Evolutionary conservation across 1,140 invertebrate species (phyloP).

Genomic region (Drosophila elegans): DNA sequence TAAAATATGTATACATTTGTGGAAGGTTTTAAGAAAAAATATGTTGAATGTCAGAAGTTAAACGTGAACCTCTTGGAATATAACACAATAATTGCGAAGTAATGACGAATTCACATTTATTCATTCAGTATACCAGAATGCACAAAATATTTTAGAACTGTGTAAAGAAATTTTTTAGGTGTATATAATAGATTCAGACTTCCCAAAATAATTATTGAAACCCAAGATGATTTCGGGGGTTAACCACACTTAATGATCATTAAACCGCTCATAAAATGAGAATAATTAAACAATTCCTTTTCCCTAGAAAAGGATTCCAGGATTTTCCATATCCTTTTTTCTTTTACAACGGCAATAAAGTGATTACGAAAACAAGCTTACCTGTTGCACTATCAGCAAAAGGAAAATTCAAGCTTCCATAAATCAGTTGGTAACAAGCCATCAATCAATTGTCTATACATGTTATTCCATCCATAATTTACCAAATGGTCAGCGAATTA

Average conservation of each 20-base stretch:
- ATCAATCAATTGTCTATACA: slow-evolving; percentile 28
- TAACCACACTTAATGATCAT: slow-evolving; percentile 9
- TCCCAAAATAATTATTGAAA: background rate
- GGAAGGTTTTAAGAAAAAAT: too few relatives aligned
- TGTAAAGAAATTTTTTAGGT: slow-evolving; percentile 1
- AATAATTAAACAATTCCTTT: slow-evolving; percentile 1
- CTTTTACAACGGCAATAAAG: slow-evolving; percentile 21
- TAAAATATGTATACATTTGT: background rate
- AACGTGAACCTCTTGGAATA: too few relatives aligned
- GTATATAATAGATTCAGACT: background rate
- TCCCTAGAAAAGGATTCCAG: background rate
- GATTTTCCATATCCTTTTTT: slow-evolving; percentile 12
- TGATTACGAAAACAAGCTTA: slow-evolving; percentile 21
- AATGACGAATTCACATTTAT: too few relatives aligned
- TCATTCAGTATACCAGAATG: too few relatives aligned
- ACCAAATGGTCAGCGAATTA: slow-evolving; percentile 7
- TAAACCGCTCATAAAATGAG: slow-evolving; percentile 13
- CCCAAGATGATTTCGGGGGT: background rate
- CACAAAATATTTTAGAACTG: background rate
- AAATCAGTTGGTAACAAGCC: slow-evolving; percentile 16
- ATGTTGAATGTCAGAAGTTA: too few relatives aligned
- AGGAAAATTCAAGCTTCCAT: slow-evolving; percentile 13
- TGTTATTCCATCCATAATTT: slow-evolving; percentile 26
- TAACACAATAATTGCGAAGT: too few relatives aligned
- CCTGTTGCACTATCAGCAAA: slow-evolving; percentile 3